Evolutionary conservation across 2,888 invertebrate genomes (phyloP).

Genomic region (Lasioglossum lativentre): DNA sequence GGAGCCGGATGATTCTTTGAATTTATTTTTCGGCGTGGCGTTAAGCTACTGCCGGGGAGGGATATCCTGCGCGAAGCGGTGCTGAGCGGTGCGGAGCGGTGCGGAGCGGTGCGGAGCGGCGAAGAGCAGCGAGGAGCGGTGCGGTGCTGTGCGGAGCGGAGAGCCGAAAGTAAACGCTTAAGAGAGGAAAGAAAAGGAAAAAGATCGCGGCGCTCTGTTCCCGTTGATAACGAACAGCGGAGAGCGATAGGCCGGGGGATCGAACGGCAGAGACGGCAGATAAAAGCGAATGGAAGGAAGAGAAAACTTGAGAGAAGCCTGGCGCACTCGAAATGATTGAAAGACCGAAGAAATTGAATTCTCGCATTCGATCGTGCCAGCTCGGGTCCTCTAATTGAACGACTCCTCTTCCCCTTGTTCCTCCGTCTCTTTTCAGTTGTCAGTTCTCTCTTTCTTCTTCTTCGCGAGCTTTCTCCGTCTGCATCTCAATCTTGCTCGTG

Average conservation of each 20-base stretch:
- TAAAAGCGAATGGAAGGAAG: conserved; percentile 46
- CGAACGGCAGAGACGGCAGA: conserved; percentile 41
- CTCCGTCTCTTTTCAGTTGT: conserved; percentile 45
- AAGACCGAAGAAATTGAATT: conserved; percentile 80
- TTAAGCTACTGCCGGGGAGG: conserved; percentile 20
- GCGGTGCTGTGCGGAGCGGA: not conserved
- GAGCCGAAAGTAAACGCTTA: conserved; percentile 32
- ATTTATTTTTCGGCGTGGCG: conserved; percentile 35
- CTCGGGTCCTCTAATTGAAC: conserved; percentile 77
- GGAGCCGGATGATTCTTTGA: conserved; percentile 34
- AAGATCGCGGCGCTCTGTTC: conserved; percentile 43
- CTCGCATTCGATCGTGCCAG: conserved; percentile 72
- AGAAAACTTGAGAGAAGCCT: conserved; percentile 58
- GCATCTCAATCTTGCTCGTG: conserved; percentile 20
- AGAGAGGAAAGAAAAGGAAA: conserved; percentile 31
- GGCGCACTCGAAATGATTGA: conserved; percentile 77
- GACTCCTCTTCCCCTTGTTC: conserved; percentile 68
- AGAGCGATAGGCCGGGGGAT: conserved; percentile 48
- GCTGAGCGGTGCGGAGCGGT: not conserved
- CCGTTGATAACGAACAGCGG: conserved; percentile 64
- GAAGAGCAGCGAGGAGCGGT: not conserved
- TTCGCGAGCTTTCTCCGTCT: not conserved
- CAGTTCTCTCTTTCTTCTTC: conserved; percentile 23
- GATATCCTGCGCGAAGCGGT: not conserved
- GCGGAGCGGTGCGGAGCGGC: not conserved